Evolutionary conservation across 1,140 invertebrate species (phyloP), one percentile per base, ranked within the genome.

Genomic region (Apis mellifera): DNA sequence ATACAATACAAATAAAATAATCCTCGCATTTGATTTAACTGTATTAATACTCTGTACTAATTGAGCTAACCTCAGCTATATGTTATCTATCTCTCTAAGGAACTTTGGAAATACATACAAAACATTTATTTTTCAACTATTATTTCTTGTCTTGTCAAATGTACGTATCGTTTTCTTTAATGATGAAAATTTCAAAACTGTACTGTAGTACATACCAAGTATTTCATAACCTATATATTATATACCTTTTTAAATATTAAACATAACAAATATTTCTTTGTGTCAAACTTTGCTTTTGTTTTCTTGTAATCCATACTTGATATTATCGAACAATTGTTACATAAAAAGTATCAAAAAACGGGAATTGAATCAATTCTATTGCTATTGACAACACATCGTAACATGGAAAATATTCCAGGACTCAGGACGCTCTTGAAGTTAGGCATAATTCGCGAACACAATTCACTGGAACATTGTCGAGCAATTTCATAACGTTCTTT

Each of bases 41-140:
- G 23, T 65, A 32, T 75, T 66, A 75, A 55, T 66, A 57, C 74
- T 62, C 19, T 68, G 54, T 75, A 68, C 13, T 52, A 55, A 74
- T 75, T 26, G 68, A 68, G 62, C 50, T 52, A 66, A 81, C 54
- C 72, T 75, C 64, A 23, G 26, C 78, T 73, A 79, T n/a, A 66
- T 23, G 57, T 54, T 7, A 7, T 71, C 69, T 68, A 75, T 21
- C 19, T 12, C 75, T 52, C 79, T 81, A 81, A 81, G 79, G 79
- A 81, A 81, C 79, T 81, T 81, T 81, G 62, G 59, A 73, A 68
- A 42, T 68, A 81, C 52, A 81, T 66, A 75, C 9, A 81, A 81
- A 80, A 74, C 32, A 71, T 55, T 66, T 52, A 66, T 13, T 54
- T 48, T 52, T 79, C 54, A 21, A 23, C 78, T 52, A 68, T 9